Percentiles rank a stretch among this genome's conserved stretches.
Evolutionary conservation across 2,113 vertebrate species (phyloP).

Genomic region (Calidris pygmaea): DNA sequence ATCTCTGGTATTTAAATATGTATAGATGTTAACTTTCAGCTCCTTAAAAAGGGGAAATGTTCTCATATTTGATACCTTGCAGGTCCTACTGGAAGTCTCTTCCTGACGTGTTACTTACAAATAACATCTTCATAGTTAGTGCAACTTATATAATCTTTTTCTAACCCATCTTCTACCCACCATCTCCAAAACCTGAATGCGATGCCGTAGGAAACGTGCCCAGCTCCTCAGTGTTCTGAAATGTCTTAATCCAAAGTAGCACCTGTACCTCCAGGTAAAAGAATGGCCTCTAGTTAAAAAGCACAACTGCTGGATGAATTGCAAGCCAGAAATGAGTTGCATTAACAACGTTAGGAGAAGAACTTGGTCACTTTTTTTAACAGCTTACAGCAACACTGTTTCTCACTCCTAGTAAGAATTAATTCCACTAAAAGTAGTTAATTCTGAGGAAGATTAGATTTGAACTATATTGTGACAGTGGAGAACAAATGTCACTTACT

Average conservation of each 20-base stretch:
- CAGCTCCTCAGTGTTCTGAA: not conserved
- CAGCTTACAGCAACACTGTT: not conserved
- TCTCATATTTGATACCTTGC: constrained; percentile 19
- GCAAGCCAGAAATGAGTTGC: not conserved
- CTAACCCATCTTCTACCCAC: not conserved
- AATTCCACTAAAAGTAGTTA: not conserved
- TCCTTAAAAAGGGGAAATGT: not conserved
- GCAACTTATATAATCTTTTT: not conserved
- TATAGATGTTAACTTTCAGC: constrained; percentile 6
- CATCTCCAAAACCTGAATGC: not conserved
- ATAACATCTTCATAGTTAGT: not conserved
- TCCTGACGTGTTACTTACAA: not conserved
- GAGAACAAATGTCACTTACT: not conserved
- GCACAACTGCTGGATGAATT: not conserved
- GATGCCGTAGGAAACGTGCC: not conserved
- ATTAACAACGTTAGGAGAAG: not conserved
- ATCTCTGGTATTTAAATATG: constrained; percentile 67
- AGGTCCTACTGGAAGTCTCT: constrained; percentile 17
- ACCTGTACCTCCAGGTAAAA: not conserved
- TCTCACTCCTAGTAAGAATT: not conserved
- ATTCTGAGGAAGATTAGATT: not conserved
- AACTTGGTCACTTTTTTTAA: not conserved
- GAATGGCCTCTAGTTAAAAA: not conserved
- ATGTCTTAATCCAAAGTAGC: not conserved
- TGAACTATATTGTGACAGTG: not conserved